Percentiles rank a stretch among this genome's conserved stretches.
phyloP scores from a whole-genome alignment of 2,113 vertebrate species.

The Sinocyclocheilus anophthalmus region DNA sequence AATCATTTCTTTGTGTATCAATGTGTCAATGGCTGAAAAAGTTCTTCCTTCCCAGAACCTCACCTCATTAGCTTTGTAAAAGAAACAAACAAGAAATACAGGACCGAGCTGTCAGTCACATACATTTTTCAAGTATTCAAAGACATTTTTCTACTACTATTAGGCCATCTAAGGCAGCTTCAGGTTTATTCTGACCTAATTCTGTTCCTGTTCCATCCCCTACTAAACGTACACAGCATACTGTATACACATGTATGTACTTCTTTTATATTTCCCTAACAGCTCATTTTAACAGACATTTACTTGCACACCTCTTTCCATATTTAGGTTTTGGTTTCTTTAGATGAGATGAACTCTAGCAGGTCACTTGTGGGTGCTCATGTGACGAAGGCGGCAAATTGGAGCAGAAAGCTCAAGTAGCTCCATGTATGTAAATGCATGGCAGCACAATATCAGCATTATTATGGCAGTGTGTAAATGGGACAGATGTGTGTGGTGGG shows the following conservation, averaged over 20 bases:
- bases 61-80: background rate
- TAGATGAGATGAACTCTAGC: background rate
- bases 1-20: background rate
- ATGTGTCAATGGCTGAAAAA: background rate
- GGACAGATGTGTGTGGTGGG: slow-evolving; percentile 3
- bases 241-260: background rate
- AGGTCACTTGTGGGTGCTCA: slow-evolving; percentile 9
- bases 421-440: background rate
- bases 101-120: slow-evolving; percentile 47
- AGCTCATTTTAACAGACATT: background rate
- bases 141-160: background rate
- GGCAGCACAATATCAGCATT: background rate
- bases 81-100: slow-evolving; percentile 61
- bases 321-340: slow-evolving; percentile 7
- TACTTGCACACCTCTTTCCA: background rate
- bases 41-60: background rate
- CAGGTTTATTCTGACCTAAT: background rate
- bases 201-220: background rate
- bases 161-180: background rate
- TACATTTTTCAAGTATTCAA: background rate
- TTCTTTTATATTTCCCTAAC: background rate
- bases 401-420: background rate
- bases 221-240: background rate
- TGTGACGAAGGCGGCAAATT: background rate
- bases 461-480: slow-evolving; percentile 27